These are phyloP conservation scores for Chymomyza amoena DNA, from an alignment of 2,888 invertebrate genomes.

Conservation along the genomic window DNA sequence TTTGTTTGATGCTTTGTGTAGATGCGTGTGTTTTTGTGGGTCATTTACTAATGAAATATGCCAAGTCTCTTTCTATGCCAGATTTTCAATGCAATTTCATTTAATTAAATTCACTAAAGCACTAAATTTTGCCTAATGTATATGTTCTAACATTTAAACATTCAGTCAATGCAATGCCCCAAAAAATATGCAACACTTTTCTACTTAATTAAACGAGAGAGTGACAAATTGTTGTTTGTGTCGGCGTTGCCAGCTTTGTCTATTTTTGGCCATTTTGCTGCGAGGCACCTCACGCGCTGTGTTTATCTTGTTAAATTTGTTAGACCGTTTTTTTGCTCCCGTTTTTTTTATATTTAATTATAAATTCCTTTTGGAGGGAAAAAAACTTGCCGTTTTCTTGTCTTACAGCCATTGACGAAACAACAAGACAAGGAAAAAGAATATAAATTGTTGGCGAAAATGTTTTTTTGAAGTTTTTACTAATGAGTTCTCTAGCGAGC, in stretches of 20 bases:
- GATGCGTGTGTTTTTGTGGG: background rate
- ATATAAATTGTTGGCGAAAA: background rate
- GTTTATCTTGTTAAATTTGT: constrained; percentile 59
- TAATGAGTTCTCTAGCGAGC: background rate
- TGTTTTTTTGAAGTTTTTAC: background rate
- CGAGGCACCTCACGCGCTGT: constrained; percentile 46
- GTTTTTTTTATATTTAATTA: constrained; percentile 59
- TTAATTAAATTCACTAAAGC: background rate
- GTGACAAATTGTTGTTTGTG: constrained; percentile 43
- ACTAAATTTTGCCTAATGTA: background rate
- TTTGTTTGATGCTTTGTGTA: too few relatives aligned
- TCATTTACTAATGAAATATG: background rate
- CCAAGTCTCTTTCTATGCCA: background rate
- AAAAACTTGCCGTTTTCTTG: background rate
- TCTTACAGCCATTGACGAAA: background rate
- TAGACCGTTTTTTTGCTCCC: constrained; percentile 5
- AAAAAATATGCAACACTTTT: constrained; percentile 55
- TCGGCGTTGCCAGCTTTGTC: constrained; percentile 1
- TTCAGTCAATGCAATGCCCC: constrained; percentile 23
- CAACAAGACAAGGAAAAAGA: background rate
- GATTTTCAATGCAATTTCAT: background rate
- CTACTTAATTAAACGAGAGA: constrained; percentile 51
- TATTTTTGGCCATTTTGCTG: constrained; percentile 27
- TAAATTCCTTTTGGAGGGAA: constrained; percentile 42
- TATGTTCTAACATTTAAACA: background rate